Evolutionary conservation across 2,797 vertebrate species (phyloP), one percentile per base, ranked within the genome.

Genomic region (Thunnus albacares): DNA sequence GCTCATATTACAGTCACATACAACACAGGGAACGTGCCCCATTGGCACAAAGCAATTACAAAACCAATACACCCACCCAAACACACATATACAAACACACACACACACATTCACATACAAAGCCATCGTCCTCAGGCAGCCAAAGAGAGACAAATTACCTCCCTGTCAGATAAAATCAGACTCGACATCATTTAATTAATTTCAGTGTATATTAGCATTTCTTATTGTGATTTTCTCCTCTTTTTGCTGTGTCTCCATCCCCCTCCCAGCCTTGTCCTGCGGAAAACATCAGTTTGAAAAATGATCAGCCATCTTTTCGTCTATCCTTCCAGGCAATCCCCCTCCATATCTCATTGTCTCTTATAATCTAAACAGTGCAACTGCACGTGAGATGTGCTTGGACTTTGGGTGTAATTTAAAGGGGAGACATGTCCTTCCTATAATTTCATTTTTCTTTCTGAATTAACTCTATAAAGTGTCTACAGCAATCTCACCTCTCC

Each of bases 101-200:
- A 52, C 13, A 52, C 72, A 56, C 82, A 65, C 66, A 62, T 3
- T 59, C 58, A 60, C 55, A 28, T 52, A 84, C 65, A 82, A 71
- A 82, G 71, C 76, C 71, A 61, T 22, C 76, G 91, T 95, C 87
- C 82, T 61, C 68, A 71, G 92, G 90, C 93, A 94, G 93, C 91
- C 93, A 94, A 95, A 95, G 89, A 88, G 88, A 97, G 96, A 97
- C 95, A 95, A 97, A 97, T 97, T 96, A 95, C 96, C 94, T 96
- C 87, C 90, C 94, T 96, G 96, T 96, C 95, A 96, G 95, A 96
- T 96, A 96, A 96, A 97, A 97, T 96, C 96, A 96, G 94, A 94
- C 90, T 77, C 95, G 92, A 94, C 95, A 96, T 96, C 91, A 94
- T 96, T 97, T 97, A 96, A 97, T 97, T 97, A 96, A 97, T 97